Evolutionary conservation across 2,888 invertebrate species (phyloP), one percentile per base, ranked within the genome.

Genomic region (Acanthosoma haemorrhoidale): DNA sequence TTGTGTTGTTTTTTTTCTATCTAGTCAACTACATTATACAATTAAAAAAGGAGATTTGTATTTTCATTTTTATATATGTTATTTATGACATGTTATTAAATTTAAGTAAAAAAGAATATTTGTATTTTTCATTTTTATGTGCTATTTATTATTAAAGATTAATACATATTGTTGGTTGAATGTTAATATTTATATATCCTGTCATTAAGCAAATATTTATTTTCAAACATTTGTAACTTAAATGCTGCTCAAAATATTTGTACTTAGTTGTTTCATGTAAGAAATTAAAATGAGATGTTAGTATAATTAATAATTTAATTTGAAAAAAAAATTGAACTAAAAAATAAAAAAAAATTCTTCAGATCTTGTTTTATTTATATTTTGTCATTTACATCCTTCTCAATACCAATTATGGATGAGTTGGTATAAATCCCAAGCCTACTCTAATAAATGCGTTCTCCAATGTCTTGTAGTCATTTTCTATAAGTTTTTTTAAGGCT

Each of bases 341-440:
- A 21, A n/a, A 39, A 63, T 63, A 63, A 63, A 63, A 38, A n/a
- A n/a, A 51, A 60, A 32, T 25, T 51, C 41, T 29, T 13, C 32
- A 21, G 1, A 58, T 21, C 25, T 57, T 29, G 13, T 16, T 57
- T 60, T 34, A 43, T 43, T 60, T 41, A 21, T 16, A 34, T 39
- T 59, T 29, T 32, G 18, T 58, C 18, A 58, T 36, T 58, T n/a
- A 43, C 11, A 8, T 11, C 21, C 1, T 41, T 15, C 16, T 41
- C 13, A 13, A 8, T 59, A n/a, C 4, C 2, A 11, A 41, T 70
- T 63, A 72, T 9, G 72, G 72, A 41, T 72, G 72, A 13, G 72
- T 72, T 25, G 70, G 29, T 15, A 72, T 70, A 32, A 72, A 72
- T 31, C 72, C 72, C 63, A 63, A 29, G 4, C 72, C 72, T 2